Evolutionary conservation across 2,888 invertebrate genomes (phyloP), one percentile per base, ranked within the genome.

Genomic region (Drosophila greeni): DNA sequence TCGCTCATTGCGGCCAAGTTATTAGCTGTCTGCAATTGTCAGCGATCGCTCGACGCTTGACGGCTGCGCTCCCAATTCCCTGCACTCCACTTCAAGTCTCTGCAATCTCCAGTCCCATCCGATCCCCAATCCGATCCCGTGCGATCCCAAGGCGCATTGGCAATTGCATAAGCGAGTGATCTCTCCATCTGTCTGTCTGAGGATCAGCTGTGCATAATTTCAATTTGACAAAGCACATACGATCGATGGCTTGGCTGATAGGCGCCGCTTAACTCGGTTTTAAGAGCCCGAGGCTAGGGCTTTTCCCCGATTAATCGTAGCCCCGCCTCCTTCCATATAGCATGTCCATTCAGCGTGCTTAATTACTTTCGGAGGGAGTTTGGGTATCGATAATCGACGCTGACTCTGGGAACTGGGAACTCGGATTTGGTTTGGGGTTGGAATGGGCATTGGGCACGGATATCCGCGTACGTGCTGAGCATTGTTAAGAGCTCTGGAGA

Each of bases 401-500:
- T 36, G 39, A 23, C 39, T 37, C 39, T 62, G 51, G 51, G 51
- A 51, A 43, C 60, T 56, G 51, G 23, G 33, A 47, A 40, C 40
- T 64, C 34, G 43, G 36, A n/a, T 45, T 34, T 59, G 37, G 43
- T 34, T 72, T 69, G 73, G 75, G 66, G 8, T 29, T 45, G 45
- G 20, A 12, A 64, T 67, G 62, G 66, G 71, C 61, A 81, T 79
- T 82, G 77, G 64, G 79, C 77, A 77, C 85, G 85, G 85, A 85
- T 75, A 85, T 85, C 85, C 85, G 85, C 72, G 74, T 76, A 85
- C 85, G 85, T 85, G 85, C 72, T 59, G 61, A 66, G 82, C 82
- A 76, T 81, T 23, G 37, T 37, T 20, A 60, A 57, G 12, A 33
- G 24, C n/a, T 26, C 8, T 51, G 36, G 40, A 45, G 39, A 60